These are phyloP conservation scores for Lepidurus couesii DNA, from an alignment of 1,140 invertebrate species.

Conservation along the genomic window DNA sequence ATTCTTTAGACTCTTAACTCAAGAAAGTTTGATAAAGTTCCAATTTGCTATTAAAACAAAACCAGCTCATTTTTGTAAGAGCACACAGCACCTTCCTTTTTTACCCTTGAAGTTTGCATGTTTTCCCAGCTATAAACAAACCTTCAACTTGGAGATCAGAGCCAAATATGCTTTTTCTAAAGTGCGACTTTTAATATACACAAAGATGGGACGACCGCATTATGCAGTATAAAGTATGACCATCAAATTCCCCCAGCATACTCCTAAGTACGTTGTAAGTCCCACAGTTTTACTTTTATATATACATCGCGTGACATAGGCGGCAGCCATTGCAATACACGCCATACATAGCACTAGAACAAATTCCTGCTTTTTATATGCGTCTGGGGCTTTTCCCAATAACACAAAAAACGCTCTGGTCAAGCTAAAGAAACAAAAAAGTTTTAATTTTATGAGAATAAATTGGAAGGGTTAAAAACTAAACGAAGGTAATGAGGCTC, in stretches of 20 bases:
- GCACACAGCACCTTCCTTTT: not conserved
- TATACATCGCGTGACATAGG: conserved; percentile 14
- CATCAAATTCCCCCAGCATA: conserved; percentile 5
- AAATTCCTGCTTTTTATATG: not conserved
- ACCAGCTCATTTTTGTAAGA: not conserved
- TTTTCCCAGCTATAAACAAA: not conserved
- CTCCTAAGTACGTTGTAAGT: conserved; percentile 5
- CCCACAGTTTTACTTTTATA: conserved; percentile 5
- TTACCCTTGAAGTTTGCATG: not conserved
- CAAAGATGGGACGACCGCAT: not conserved
- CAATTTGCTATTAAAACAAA: not conserved
- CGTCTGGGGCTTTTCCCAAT: not conserved
- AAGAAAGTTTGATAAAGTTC: conserved; percentile 6
- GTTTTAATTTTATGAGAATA: not conserved
- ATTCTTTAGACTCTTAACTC: not conserved
- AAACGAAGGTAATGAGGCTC: not conserved
- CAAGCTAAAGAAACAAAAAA: not conserved
- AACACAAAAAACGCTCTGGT: not conserved
- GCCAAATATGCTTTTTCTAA: conserved; percentile 19
- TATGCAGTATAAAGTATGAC: conserved; percentile 10
- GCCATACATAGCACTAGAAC: not conserved
- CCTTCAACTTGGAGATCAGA: not conserved
- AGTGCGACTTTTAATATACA: conserved; percentile 2
- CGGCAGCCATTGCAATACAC: conserved; percentile 13
- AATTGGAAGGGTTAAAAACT: not conserved